A percentile compares a stretch with the other conserved stretches of the same genome.
phyloP scores from a whole-genome alignment of 2,888 invertebrate species.

The Gasteruption jaculator region DNA sequence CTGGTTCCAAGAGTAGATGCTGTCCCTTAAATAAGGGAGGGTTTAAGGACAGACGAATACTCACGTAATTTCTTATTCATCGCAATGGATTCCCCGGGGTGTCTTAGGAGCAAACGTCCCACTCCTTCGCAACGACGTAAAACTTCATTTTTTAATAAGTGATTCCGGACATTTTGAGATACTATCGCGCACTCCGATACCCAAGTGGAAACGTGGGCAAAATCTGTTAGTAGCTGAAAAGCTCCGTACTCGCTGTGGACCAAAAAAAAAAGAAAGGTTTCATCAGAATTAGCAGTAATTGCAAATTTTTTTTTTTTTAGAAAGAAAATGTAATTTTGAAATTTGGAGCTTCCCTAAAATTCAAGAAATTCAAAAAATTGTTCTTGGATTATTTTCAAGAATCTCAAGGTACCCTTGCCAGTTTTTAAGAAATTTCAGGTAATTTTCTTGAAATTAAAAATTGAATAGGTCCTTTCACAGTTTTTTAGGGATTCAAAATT shows the following conservation, averaged over 20 bases:
- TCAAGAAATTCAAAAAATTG: too few species aligned
- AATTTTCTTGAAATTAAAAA: too few species aligned
- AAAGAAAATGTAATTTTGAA: too few species aligned
- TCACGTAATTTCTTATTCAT: conserved; percentile 54
- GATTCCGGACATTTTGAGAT: conserved; percentile 51
- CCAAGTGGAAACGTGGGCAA: conserved; percentile 75
- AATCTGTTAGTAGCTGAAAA: conserved; percentile 74
- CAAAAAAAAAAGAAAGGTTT: neutral
- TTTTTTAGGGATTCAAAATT: too few species aligned
- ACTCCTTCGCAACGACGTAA: conserved; percentile 78
- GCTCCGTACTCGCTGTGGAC: conserved; percentile 67
- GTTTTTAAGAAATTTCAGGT: too few species aligned
- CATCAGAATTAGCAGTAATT: neutral
- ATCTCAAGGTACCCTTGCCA: too few species aligned
- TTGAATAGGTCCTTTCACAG: too few species aligned
- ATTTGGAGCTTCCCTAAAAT: too few species aligned
- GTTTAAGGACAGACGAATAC: too few species aligned
- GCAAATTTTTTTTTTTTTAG: neutral
- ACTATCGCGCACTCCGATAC: conserved; percentile 61
- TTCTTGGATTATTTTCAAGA: too few species aligned
- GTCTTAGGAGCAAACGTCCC: conserved; percentile 71
- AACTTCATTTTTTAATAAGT: conserved; percentile 54
- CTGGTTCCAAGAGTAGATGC: too few species aligned
- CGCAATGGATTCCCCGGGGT: conserved; percentile 79
- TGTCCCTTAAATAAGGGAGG: too few species aligned